Percentiles rank a stretch among this genome's conserved stretches.
Conservation (phyloP, 1,140 invertebrate species). For the Dreissena rostriformis region DNA sequence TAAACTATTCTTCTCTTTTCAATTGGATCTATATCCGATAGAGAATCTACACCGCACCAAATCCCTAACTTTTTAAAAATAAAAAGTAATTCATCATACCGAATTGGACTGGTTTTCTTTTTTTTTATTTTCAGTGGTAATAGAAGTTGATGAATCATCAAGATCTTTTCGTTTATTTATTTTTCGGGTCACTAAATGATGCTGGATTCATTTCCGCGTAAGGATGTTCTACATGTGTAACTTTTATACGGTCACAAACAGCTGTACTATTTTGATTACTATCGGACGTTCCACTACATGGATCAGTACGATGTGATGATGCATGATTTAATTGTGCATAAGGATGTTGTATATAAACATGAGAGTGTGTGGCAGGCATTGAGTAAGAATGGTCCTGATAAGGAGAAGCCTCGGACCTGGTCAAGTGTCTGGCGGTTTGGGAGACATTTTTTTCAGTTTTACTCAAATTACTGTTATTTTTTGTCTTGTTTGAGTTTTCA, state of each 20-base stretch:
- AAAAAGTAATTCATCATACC: not conserved
- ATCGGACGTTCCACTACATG: not conserved
- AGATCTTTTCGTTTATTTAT: not conserved
- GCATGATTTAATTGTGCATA: too few species aligned
- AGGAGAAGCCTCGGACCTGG: too few species aligned
- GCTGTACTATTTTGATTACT: not conserved
- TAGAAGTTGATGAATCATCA: not conserved
- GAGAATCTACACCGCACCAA: not conserved
- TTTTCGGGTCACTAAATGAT: not conserved
- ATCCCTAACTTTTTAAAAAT: constrained; percentile 36
- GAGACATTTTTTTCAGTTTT: too few species aligned
- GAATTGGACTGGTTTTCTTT: not conserved
- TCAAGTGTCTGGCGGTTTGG: too few species aligned
- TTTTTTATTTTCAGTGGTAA: not conserved
- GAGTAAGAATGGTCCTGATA: too few species aligned
- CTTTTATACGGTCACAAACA: not conserved
- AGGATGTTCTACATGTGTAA: not conserved
- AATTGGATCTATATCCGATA: constrained; percentile 7
- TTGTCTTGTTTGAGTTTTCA: too few species aligned
- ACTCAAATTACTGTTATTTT: too few species aligned
- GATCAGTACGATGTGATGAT: too few species aligned
- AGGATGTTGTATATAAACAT: too few species aligned
- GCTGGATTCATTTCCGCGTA: not conserved
- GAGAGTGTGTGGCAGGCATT: too few species aligned
- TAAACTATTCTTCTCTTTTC: not conserved